Evolutionary conservation across 2,888 invertebrate species (phyloP).

Genomic region (Drosophila infuscata): DNA sequence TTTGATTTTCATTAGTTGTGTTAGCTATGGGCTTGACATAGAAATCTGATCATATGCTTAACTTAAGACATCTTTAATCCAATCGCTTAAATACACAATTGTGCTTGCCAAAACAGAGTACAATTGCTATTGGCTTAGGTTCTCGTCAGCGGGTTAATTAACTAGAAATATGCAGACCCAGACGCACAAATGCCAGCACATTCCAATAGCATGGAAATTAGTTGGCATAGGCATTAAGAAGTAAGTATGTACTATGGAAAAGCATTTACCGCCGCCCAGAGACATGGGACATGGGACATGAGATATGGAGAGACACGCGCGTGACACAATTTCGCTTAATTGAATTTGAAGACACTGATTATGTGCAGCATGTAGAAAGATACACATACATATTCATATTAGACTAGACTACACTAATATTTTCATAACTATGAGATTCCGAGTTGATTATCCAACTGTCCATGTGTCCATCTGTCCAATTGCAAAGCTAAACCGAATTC

Average conservation of each 20-base stretch:
- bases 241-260: background rate
- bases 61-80: background rate
- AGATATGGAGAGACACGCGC: constrained; percentile 46
- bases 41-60: background rate
- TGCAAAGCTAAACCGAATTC: constrained; percentile 6
- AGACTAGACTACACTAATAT: background rate
- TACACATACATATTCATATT: background rate
- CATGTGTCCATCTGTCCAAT: background rate
- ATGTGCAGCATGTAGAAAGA: constrained; percentile 14
- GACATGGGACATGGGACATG: background rate
- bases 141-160: background rate
- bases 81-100: background rate
- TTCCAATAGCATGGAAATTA: background rate
- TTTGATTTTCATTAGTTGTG: background rate
- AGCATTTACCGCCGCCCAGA: constrained; percentile 1
- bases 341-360: constrained; percentile 67
- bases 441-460: background rate
- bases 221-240: background rate
- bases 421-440: background rate
- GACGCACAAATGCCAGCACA: constrained; percentile 18
- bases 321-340: constrained; percentile 74
- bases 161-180: constrained; percentile 22
- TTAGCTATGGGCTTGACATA: background rate
- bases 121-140: background rate
- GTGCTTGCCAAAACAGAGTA: background rate